Base-by-base conservation (phyloP, 2,888 invertebrate genomes). In the Agrotis ipsilon region DNA sequence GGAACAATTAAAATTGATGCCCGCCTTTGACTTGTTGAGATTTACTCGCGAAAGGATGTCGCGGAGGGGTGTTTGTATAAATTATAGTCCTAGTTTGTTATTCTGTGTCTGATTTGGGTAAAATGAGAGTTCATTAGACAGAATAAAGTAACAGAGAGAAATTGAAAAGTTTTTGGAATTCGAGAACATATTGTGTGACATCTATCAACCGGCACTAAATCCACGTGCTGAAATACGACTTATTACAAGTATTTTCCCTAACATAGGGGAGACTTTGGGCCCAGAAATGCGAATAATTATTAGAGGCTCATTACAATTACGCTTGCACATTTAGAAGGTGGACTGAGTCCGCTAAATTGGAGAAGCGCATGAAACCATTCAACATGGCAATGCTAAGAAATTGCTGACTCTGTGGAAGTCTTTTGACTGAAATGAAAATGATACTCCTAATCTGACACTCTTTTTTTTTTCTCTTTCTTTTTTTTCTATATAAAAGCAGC, bases 1-100 rank as follows among this genome's bases (percentile, higher is more conserved):
- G 72, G 58, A 68, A 80, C 82, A 83, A 84, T 84, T 83, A 80
- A 82, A 82, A 80, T 80, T 84, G 72, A 80, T 72, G 72, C 61
- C 72, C 60, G 68, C 75, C 64, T 82, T 82, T 70, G 80, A 72
- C 72, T 84, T 71, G 71, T 63, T 69, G 54, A 80, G 72, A 69
- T 71, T 81, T 52, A 77, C 27, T 77, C 51, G 61, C 43, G n/a
- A 68, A 70, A 57, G 49, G 39, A 60, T n/a, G 55, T 55, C 19
- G 6, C 55, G 13, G 13, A 32, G 19, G 60, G 48, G 57, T 54
- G 70, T 80, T 78, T 78, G 65, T 57, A 70, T 66, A 70, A 78
- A 78, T 65, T 69, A 60, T 57, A 43, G 80, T 67, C 67, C 43
- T 49, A 79, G 74, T 67, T 79, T 59, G 59, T 58, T 61, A 55